Conservation (phyloP, 2,797 vertebrate genomes). For the Paguma larvata region DNA sequence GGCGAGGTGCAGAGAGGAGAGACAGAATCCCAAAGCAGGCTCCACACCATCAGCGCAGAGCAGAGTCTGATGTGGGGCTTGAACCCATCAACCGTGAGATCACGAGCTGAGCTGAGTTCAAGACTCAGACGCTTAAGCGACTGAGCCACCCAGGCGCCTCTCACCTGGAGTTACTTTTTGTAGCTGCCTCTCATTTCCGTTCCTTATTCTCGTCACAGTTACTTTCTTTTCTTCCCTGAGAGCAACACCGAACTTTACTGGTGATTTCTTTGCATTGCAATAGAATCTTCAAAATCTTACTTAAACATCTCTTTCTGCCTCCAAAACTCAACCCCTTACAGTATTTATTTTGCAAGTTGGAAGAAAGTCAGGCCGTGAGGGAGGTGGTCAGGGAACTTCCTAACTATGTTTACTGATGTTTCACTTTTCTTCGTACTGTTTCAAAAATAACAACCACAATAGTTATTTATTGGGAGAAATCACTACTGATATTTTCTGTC, state of each 20-base stretch:
- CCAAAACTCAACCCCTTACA: neutral
- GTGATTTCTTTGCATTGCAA: neutral
- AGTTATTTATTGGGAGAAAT: neutral
- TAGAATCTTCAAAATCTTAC: neutral
- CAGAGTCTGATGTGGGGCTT: too few relatives aligned
- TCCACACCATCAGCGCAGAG: too few relatives aligned
- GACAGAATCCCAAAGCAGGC: too few relatives aligned
- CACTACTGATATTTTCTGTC: neutral
- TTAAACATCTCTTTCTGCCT: neutral
- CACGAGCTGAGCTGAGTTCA: too few relatives aligned
- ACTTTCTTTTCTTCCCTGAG: neutral
- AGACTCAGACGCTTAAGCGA: too few relatives aligned
- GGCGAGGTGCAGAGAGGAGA: too few relatives aligned
- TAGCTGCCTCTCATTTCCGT: neutral
- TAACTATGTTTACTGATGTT: neutral
- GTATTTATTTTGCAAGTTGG: neutral
- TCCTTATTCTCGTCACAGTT: neutral
- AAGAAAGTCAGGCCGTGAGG: neutral
- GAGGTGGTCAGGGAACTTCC: neutral
- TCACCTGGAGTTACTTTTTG: too few relatives aligned
- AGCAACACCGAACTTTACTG: neutral
- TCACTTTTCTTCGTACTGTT: neutral
- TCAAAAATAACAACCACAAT: neutral
- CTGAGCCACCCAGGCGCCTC: too few relatives aligned
- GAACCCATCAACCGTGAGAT: too few relatives aligned